Evolutionary conservation across 1,140 invertebrate genomes (phyloP).

Genomic region (Anastatus disparis): DNA sequence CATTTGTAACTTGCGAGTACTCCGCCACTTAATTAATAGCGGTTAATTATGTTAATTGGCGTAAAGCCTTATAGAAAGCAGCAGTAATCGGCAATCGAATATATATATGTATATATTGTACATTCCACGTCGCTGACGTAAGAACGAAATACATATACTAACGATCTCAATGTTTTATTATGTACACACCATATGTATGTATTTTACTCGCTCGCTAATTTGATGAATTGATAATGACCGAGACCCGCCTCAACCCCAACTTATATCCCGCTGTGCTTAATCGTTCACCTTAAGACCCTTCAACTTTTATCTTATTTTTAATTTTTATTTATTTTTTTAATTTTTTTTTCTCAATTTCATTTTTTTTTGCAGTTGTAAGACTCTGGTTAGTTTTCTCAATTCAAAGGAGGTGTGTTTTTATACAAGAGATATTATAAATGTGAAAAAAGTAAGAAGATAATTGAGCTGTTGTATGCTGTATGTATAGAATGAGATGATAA

Average conservation of each 20-base stretch:
- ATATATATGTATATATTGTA: too few species aligned
- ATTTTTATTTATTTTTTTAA: too few species aligned
- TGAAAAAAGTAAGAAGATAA: not conserved
- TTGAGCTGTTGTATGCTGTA: not conserved
- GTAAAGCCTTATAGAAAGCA: not conserved
- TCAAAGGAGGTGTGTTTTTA: too few species aligned
- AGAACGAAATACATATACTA: not conserved
- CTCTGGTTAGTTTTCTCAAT: too few species aligned
- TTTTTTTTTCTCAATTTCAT: too few species aligned
- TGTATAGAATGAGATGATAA: too few species aligned
- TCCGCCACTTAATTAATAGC: not conserved
- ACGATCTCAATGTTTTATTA: too few species aligned
- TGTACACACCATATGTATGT: not conserved
- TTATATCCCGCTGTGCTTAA: slow-evolving; percentile 10
- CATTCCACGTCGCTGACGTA: slow-evolving; percentile 20
- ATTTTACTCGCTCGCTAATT: slow-evolving; percentile 19
- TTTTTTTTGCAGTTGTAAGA: too few species aligned
- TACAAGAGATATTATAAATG: too few species aligned
- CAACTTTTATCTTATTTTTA: too few species aligned
- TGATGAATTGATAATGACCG: slow-evolving; percentile 28
- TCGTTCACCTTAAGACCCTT: not conserved
- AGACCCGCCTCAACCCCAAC: slow-evolving; percentile 20
- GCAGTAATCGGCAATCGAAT: too few species aligned
- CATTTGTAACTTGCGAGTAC: too few species aligned
- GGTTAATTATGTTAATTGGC: slow-evolving; percentile 20